Base-by-base conservation (phyloP, 2,797 vertebrate species). In the Chaenodraco wilsoni region DNA sequence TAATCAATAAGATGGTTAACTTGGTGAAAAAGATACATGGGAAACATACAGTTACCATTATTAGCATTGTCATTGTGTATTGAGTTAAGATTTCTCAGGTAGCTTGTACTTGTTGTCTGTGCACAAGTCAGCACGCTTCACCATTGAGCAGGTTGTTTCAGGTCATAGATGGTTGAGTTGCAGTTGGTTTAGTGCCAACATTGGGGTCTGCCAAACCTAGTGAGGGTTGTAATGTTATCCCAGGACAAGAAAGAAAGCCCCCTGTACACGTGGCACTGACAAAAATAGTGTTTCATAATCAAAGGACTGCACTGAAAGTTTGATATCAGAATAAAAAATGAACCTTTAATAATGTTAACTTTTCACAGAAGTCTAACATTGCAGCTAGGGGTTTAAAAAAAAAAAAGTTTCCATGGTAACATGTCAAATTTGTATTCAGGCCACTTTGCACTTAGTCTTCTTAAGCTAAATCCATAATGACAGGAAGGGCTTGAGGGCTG, bases 391-490 rank as follows among this genome's bases (percentile, higher is more conserved):
- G 44, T 31, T 68, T 54, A 21, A 3, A 3, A 17, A 9, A 16
- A 16, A 9, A 9, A 13, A 63, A 59, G 50, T 66, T 78, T 45
- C 72, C 40, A 55, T 81, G 63, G 66, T 56, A 76, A 78, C 64
- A 40, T 21, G 37, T 31, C 45, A 59, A 14, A 62, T 65, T 49
- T 74, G 60, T 33, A 10, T 40, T 43, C 41, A 69, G 45, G 44
- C 33, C 74, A 65, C 51, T 69, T 72, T 66, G 51, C 56, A 27
- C 40, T 63, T 46, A 66, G 5, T 76, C 16, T 11, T n/a, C 69
- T 59, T 56, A 70, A 69, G 46, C 51, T 63, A 48, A 74, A 65
- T 41, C 37, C n/a, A 65, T 59, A 33, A 31, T 55, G 56, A 63
- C 51, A 50, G 14, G 33, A 37, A 17, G 49, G 50, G 23, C 19